phyloP scores from a whole-genome alignment of 2,113 vertebrate genomes.

The Argyrosomus japonicus region DNA sequence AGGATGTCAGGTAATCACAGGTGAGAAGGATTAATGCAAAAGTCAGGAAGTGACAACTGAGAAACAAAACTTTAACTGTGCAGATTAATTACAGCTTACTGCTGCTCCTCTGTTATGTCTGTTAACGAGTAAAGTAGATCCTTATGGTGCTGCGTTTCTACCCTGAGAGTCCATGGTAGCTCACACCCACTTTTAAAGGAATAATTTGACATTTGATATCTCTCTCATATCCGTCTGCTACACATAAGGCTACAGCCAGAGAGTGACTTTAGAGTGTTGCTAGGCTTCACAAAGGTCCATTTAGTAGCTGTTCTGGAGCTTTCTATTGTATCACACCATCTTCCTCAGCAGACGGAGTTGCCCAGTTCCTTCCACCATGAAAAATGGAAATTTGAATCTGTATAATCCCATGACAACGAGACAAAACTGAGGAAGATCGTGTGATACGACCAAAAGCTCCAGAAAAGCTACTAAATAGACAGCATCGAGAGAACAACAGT shows the following conservation, averaged over 20 bases:
- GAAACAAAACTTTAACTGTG: background rate
- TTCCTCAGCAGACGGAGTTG: background rate
- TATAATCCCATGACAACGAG: background rate
- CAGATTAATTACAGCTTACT: background rate
- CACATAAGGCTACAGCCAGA: no score
- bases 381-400: background rate
- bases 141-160: background rate
- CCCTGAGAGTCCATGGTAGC: background rate
- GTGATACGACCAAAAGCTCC: background rate
- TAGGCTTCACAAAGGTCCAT: no score
- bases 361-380: background rate
- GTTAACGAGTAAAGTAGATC: background rate
- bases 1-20: background rate
- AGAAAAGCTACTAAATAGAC: background rate
- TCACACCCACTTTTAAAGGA: background rate
- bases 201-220: background rate
- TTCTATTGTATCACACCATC: background rate
- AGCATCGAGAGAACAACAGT: no score
- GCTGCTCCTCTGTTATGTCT: background rate
- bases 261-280: no score
- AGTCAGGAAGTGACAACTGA: background rate
- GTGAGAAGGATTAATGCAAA: slow-evolving; percentile 5
- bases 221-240: no score
- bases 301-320: background rate
- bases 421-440: background rate